These are phyloP conservation scores for Rhagologus leucostigma DNA, from an alignment of 2,113 vertebrate genomes.

Conservation along the genomic window DNA sequence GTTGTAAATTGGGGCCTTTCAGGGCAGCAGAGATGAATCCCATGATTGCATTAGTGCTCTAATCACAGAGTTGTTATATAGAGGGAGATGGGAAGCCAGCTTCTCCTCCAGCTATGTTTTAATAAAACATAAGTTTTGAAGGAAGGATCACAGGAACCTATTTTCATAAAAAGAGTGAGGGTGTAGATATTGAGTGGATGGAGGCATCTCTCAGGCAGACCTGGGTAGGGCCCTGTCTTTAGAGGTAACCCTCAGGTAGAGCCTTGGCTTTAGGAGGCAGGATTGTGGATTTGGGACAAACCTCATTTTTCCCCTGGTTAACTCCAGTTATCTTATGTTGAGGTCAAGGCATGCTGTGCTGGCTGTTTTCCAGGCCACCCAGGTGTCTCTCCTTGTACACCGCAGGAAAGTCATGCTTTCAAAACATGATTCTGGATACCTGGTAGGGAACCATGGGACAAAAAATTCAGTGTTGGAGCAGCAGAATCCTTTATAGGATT, in stretches of 20 bases:
- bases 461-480: background rate
- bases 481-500: background rate
- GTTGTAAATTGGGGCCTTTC: slow-evolving; percentile 43
- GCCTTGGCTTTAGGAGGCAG: background rate
- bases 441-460: background rate
- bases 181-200: slow-evolving; percentile 46
- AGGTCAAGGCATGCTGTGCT: background rate
- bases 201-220: slow-evolving; percentile 48
- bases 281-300: background rate
- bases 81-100: slow-evolving; percentile 45
- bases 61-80: slow-evolving; percentile 27
- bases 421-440: background rate
- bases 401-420: accelerated
- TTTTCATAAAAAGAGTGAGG: slow-evolving; percentile 57
- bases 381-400: background rate
- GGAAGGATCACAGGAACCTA: slow-evolving; percentile 56
- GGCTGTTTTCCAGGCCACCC: background rate
- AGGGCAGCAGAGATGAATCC: slow-evolving; percentile 41
- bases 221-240: slow-evolving; percentile 2
- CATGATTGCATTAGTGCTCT: slow-evolving; percentile 32
- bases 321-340: background rate
- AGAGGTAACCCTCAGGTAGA: slow-evolving; percentile 20
- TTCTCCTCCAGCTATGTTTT: slow-evolving; percentile 60
- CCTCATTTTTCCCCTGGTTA: background rate
- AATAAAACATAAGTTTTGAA: slow-evolving; percentile 68